Conservation (phyloP, 2,113 vertebrate genomes). For the Lepidothrix coronata region DNA sequence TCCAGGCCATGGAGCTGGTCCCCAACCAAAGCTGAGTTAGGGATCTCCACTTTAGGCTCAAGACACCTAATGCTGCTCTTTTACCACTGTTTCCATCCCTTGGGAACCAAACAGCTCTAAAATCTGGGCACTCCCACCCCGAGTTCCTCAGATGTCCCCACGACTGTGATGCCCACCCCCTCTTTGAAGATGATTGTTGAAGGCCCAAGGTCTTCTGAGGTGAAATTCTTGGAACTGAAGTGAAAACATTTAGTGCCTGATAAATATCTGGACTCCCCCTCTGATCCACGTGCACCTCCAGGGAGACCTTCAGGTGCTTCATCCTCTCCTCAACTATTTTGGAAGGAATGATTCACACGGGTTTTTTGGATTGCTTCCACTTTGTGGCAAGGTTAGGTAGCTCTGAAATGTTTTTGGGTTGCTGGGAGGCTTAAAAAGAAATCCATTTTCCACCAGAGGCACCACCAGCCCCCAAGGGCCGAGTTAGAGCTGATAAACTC, state of each 20-base stretch:
- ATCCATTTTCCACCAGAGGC: background rate
- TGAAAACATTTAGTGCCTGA: background rate
- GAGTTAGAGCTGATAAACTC: background rate
- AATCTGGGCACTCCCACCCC: background rate
- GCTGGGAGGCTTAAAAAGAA: background rate
- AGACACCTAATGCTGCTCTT: background rate
- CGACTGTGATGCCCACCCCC: background rate
- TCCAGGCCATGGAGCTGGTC: background rate
- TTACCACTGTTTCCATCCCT: background rate
- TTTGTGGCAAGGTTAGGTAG: background rate
- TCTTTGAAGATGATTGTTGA: background rate
- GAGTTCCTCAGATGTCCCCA: background rate
- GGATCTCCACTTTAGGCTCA: background rate
- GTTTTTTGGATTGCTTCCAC: background rate
- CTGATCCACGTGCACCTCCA: background rate
- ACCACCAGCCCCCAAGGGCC: background rate
- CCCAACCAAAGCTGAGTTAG: background rate
- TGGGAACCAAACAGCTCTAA: background rate
- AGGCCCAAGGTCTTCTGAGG: background rate
- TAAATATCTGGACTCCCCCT: constrained; percentile 24
- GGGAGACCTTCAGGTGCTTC: background rate
- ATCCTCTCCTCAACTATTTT: background rate
- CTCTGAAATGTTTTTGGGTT: background rate
- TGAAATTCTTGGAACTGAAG: background rate
- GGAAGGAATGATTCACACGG: background rate